Conservation (phyloP, 2,113 vertebrate species). For the Tylochromis polylepis region DNA sequence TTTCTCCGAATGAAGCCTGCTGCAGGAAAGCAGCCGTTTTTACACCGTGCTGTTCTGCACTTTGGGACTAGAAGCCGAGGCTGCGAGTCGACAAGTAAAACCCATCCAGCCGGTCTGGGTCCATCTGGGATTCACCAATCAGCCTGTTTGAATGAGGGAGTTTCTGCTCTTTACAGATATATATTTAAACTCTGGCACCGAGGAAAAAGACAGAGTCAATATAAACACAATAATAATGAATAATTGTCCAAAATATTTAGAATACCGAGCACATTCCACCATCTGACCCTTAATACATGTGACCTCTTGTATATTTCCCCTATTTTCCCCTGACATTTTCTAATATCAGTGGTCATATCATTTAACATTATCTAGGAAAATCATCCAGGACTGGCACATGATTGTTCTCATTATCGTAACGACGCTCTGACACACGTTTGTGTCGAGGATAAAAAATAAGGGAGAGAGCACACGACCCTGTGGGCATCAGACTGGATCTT, state of each 20-base stretch:
- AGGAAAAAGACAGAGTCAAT: not conserved
- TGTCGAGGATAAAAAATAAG: not conserved
- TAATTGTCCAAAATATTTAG: not conserved
- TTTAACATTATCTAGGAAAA: not conserved
- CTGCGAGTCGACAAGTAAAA: not conserved
- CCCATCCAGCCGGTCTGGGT: not conserved
- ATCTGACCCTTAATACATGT: not conserved
- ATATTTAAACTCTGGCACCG: not conserved
- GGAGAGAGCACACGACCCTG: no score
- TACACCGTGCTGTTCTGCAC: not conserved
- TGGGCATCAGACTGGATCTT: not conserved
- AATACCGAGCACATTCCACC: not conserved
- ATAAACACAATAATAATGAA: not conserved
- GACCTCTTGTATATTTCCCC: not conserved
- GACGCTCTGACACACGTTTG: not conserved
- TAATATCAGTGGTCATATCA: not conserved
- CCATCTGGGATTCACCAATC: not conserved
- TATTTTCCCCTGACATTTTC: not conserved
- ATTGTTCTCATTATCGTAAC: not conserved
- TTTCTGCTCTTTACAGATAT: not conserved
- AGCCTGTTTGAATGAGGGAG: not conserved
- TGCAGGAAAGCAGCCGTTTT: not conserved
- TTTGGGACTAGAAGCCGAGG: fast-evolving
- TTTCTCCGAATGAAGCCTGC: not conserved
- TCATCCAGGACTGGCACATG: not conserved